A percentile compares a stretch with the other conserved stretches of the same genome.
Evolutionary conservation across 2,888 invertebrate species (phyloP).

Genomic region (Diarsia dahlii): DNA sequence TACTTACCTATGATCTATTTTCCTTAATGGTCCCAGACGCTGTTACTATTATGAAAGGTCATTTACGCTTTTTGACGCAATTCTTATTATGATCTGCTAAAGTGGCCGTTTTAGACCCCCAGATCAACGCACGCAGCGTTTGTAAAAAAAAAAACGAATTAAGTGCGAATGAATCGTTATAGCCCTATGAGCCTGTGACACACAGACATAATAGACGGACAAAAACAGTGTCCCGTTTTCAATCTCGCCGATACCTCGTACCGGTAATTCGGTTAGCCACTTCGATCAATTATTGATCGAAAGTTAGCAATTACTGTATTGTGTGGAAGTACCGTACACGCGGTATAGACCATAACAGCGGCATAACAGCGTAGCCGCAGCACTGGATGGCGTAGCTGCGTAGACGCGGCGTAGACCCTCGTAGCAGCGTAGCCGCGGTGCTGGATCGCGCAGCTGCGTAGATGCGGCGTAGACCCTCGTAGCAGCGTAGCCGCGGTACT

Average conservation of each 20-base stretch:
- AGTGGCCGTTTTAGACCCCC: no score
- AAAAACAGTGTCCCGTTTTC: background rate
- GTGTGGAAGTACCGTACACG: background rate
- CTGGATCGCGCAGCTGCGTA: background rate
- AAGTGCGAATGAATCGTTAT: background rate
- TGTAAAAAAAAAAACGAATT: background rate
- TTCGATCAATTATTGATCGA: no score
- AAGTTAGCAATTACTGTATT: no score
- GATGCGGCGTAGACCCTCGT: background rate
- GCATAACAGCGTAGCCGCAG: no score
- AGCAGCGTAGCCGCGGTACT: background rate
- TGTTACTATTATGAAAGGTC: no score
- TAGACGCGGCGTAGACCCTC: background rate
- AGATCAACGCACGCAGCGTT: background rate
- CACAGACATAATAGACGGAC: background rate
- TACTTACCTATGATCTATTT: no score
- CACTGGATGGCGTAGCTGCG: background rate
- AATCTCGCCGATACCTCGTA: background rate
- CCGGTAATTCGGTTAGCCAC: background rate
- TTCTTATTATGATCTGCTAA: no score
- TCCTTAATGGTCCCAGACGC: no score
- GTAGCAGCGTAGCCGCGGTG: background rate
- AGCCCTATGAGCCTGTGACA: background rate
- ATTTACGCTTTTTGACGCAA: no score
- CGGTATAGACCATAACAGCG: no score